A percentile compares a stretch with the other conserved stretches of the same genome.
Conservation (phyloP, 2,113 vertebrate species). For the Odontesthes bonariensis region DNA sequence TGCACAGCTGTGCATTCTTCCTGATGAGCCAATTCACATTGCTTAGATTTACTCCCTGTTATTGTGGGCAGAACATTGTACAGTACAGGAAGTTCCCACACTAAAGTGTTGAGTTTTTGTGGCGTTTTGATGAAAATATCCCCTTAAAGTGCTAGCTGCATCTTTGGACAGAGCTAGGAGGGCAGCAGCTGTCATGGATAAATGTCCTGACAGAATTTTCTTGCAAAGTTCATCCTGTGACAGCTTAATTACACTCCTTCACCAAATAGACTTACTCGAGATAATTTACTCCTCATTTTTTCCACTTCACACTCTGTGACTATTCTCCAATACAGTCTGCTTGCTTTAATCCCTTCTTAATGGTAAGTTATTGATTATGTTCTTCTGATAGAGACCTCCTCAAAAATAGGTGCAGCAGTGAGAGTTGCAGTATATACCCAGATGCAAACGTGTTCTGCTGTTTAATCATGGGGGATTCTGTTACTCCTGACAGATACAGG, state of each 20-base stretch:
- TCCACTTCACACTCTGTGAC: not conserved
- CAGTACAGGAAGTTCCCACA: constrained; percentile 5
- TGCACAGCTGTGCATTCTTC: constrained; percentile 1
- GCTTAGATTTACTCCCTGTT: not conserved
- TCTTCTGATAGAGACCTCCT: constrained; percentile 7
- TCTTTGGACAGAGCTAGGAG: constrained; percentile 3
- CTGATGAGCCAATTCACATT: constrained; percentile 12
- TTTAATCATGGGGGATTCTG: constrained; percentile 35
- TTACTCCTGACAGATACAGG: constrained; percentile 36
- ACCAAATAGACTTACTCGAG: not conserved
- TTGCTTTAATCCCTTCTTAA: constrained; percentile 6
- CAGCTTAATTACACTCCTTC: constrained; percentile 10
- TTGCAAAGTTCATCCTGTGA: constrained; percentile 21
- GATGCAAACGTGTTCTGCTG: constrained; percentile 7
- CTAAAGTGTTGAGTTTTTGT: not conserved
- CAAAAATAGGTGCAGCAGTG: not conserved
- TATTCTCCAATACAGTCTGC: not conserved
- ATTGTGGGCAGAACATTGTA: constrained; percentile 13
- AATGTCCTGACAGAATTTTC: constrained; percentile 20
- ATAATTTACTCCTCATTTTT: constrained; percentile 12
- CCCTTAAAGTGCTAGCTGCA: not conserved
- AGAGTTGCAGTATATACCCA: no score
- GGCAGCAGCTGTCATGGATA: not conserved
- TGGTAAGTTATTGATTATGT: constrained; percentile 24
- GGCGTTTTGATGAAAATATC: constrained; percentile 6